Conservation (phyloP, 1,140 invertebrate genomes). For the Drosophila simulans region DNA sequence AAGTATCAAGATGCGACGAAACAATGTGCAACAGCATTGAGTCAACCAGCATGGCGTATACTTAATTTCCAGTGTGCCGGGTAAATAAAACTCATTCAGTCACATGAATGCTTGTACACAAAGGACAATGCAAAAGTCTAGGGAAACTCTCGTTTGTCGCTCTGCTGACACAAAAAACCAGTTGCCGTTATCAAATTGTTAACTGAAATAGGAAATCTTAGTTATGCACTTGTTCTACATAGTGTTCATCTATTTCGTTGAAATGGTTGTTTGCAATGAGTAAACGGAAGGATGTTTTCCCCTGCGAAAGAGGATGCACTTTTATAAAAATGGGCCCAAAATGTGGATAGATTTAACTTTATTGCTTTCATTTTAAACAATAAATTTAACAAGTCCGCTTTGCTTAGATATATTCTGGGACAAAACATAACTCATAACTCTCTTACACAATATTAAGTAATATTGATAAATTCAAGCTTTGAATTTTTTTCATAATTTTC, state of each 20-base stretch:
- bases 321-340: not conserved
- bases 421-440: too few species aligned
- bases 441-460: too few species aligned
- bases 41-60: slow-evolving; percentile 13
- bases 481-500: too few species aligned
- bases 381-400: too few species aligned
- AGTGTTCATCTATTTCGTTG: slow-evolving; percentile 24
- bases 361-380: too few species aligned
- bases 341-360: not conserved
- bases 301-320: not conserved
- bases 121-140: slow-evolving; percentile 34
- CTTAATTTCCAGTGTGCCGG: slow-evolving; percentile 25
- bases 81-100: slow-evolving; percentile 7
- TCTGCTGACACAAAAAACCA: slow-evolving; percentile 46
- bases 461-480: too few species aligned
- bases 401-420: not conserved
- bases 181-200: slow-evolving; percentile 73
- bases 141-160: slow-evolving; percentile 32
- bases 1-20: too few species aligned
- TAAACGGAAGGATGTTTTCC: slow-evolving; percentile 5
- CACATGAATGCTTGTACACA: slow-evolving; percentile 9
- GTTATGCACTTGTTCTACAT: slow-evolving; percentile 65
- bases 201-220: slow-evolving; percentile 81
- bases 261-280: slow-evolving; percentile 24
- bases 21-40: too few species aligned